These are phyloP conservation scores for Agrotis clavis DNA, from an alignment of 2,888 invertebrate genomes.

Conservation along the genomic window DNA sequence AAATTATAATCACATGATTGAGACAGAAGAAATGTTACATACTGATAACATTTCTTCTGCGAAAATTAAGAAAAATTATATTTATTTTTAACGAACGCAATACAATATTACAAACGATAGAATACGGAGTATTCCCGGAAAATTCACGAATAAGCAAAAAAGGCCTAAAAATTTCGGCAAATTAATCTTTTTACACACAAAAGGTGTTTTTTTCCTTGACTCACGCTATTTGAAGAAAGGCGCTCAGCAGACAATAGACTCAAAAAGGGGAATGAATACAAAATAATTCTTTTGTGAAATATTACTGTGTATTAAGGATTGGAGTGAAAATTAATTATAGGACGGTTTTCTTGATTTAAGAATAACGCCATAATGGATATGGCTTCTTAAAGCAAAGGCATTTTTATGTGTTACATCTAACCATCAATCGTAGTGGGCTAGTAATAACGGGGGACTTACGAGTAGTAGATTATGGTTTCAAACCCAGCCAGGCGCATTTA, in stretches of 20 bases:
- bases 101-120: background rate
- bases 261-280: background rate
- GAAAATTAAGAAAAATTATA: too few relatives aligned
- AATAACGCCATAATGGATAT: conserved; percentile 6
- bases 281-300: conserved; percentile 9
- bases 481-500: too few relatives aligned
- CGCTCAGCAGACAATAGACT: conserved; percentile 21
- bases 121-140: background rate
- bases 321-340: conserved; percentile 22
- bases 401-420: too few relatives aligned
- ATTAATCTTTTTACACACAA: conserved; percentile 16
- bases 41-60: too few relatives aligned
- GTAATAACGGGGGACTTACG: too few relatives aligned
- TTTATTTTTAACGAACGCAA: background rate
- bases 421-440: too few relatives aligned
- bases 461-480: too few relatives aligned
- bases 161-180: background rate
- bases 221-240: conserved; percentile 8
- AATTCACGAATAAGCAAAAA: background rate
- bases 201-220: conserved; percentile 6
- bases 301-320: conserved; percentile 19
- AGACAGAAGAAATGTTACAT: too few relatives aligned
- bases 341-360: background rate
- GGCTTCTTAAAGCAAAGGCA: background rate
- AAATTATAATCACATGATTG: too few relatives aligned